A percentile compares a stretch with the other conserved stretches of the same genome.
Evolutionary conservation across 1,140 invertebrate species (phyloP).

Genomic region (Aphis craccivora): DNA sequence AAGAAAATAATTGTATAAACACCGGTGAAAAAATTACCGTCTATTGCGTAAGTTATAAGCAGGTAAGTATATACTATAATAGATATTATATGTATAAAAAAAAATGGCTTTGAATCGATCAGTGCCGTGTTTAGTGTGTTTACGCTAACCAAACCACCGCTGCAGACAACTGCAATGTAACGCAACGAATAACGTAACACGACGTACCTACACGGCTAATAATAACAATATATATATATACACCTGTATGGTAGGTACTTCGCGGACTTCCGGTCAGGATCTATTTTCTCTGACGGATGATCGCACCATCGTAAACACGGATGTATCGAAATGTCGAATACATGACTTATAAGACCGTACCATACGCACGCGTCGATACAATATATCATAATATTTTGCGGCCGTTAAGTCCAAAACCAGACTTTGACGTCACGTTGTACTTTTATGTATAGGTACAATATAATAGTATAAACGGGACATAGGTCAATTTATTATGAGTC

Average conservation of each 20-base stretch:
- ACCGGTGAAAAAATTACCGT: not conserved
- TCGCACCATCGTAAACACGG: not conserved
- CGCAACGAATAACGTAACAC: not conserved
- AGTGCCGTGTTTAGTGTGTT: not conserved
- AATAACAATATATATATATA: not conserved
- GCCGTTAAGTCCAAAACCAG: not conserved
- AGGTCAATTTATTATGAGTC: not conserved
- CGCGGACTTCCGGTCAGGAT: not conserved
- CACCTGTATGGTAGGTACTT: not conserved
- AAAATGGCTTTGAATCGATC: not conserved
- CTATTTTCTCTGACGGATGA: not conserved
- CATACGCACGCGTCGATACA: not conserved
- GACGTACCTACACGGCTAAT: not conserved
- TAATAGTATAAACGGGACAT: not conserved
- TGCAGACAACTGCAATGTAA: not conserved
- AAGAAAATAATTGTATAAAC: conserved; percentile 10
- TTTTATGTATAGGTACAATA: not conserved
- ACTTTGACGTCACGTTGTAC: not conserved
- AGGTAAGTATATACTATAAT: not conserved
- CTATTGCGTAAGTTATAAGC: not conserved
- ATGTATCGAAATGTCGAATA: not conserved
- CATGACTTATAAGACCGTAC: not conserved
- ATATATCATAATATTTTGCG: not conserved
- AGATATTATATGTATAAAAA: not conserved
- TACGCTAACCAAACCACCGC: not conserved